Conservation (phyloP, 2,888 invertebrate genomes). For the Anoncus sp. region DNA sequence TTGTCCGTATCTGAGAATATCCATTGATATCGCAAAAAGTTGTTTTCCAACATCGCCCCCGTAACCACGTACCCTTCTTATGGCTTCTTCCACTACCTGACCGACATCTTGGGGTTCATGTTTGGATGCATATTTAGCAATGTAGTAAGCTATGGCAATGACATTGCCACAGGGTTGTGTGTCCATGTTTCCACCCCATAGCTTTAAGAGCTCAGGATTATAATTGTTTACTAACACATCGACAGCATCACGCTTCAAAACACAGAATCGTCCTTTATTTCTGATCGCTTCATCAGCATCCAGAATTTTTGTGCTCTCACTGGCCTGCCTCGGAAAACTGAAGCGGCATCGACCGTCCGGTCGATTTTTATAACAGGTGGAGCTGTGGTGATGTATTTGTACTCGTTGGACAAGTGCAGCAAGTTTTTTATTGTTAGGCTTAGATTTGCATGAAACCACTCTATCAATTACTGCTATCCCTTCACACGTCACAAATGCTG, state of each 20-base stretch:
- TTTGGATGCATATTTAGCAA: slow-evolving; percentile 63
- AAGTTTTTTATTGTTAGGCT: slow-evolving; percentile 22
- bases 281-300: background rate
- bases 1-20: slow-evolving; percentile 10
- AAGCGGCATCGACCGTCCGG: background rate
- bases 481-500: slow-evolving; percentile 44
- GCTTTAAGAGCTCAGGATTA: slow-evolving; percentile 67
- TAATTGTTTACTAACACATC: slow-evolving; percentile 73
- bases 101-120: slow-evolving; percentile 57
- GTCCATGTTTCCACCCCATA: slow-evolving; percentile 77
- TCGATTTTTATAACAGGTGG: slow-evolving; percentile 10
- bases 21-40: slow-evolving; percentile 51
- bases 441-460: slow-evolving; percentile 58
- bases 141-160: slow-evolving; percentile 73
- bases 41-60: background rate
- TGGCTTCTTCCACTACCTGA: slow-evolving; percentile 51
- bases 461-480: slow-evolving; percentile 60
- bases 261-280: slow-evolving; percentile 3
- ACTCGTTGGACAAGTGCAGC: background rate
- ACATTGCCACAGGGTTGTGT: slow-evolving; percentile 76
- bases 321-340: slow-evolving; percentile 1
- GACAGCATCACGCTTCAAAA: background rate
- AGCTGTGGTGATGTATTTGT: slow-evolving; percentile 3
- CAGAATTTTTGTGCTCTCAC: slow-evolving; percentile 4
- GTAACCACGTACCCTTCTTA: slow-evolving; percentile 30